phyloP scores from a whole-genome alignment of 2,888 invertebrate species.

The Epirrita christyi region DNA sequence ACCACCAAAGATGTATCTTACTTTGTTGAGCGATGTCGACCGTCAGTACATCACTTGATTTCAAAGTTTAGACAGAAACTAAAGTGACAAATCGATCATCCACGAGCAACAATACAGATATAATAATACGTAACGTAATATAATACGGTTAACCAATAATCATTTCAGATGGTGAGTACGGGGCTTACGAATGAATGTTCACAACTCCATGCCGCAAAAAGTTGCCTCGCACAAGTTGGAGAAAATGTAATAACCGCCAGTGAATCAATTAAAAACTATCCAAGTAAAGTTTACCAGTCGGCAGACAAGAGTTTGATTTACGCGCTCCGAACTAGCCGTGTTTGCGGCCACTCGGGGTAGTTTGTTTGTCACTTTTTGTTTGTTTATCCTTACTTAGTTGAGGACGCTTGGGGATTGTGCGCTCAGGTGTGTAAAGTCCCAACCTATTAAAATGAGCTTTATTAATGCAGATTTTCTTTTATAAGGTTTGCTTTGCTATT shows the following conservation, averaged over 20 bases:
- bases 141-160: slow-evolving; percentile 14
- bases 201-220: slow-evolving; percentile 24
- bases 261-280: slow-evolving; percentile 64
- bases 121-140: slow-evolving; percentile 10
- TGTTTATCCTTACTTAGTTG: slow-evolving; percentile 37
- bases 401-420: slow-evolving; percentile 6
- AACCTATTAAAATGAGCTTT: slow-evolving; percentile 25
- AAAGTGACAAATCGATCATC: slow-evolving; percentile 7
- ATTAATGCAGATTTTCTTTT: slow-evolving; percentile 20
- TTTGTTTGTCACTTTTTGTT: slow-evolving; percentile 40
- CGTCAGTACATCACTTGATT: neutral
- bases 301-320: slow-evolving; percentile 56
- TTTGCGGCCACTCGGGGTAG: slow-evolving; percentile 37
- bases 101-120: slow-evolving; percentile 1
- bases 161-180: slow-evolving; percentile 19
- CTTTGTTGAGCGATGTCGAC: neutral
- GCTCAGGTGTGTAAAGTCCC: slow-evolving; percentile 29
- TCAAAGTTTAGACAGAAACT: neutral
- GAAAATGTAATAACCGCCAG: slow-evolving; percentile 36
- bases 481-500: slow-evolving; percentile 11
- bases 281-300: slow-evolving; percentile 52
- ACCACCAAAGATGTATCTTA: neutral
- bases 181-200: slow-evolving; percentile 14
- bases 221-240: slow-evolving; percentile 28
- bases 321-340: slow-evolving; percentile 47